Evolutionary conservation across 2,797 vertebrate species (phyloP), one percentile per base, ranked within the genome.

Genomic region (Acanthiza pusilla): DNA sequence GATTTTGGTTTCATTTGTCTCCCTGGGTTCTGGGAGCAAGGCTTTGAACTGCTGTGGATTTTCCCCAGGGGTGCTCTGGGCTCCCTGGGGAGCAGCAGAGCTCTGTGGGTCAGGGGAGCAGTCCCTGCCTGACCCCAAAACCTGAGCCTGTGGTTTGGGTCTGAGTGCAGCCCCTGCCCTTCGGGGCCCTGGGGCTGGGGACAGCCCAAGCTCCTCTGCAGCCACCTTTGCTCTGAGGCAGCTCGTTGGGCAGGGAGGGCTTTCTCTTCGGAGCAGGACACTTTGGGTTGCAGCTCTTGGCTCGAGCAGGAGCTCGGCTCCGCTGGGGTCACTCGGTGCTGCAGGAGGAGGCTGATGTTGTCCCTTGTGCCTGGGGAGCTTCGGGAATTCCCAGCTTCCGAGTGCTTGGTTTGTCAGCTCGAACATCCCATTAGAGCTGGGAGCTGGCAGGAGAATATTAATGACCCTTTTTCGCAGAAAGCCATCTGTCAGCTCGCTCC

Each of bases 101-200:
- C 30, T 27, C 84, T n/a, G 77, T 32, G 10, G 4, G 1, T 34
- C 50, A 13, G 79, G 62, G 50, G 2, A n/a, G 34, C 2, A 0
- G 17, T 4, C 29, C 16, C 50, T 34, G 53, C 75, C 36, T 4
- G 3, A 2, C 36, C 53, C 73, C 1, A 2, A 14, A 34, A 8
- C 1, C 34, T 9, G 25, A 1, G 17, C 1, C 0, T 3, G 38
- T 14, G 32, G 3, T 40, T 20, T 7, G 22, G 16, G 2, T 26
- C 4, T 57, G 13, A 5, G 51, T 4, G 14, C 45, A 62, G 54
- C 9, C 45, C 48, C 38, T 38, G 38, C 34, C 4, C 48, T 25
- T 2, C 2, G 19, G 20, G 25, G 9, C 5, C 2, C 5, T 16
- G 58, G 38, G 3, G 47, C 68, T 17, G 4, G 7, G 23, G 7